Conservation (phyloP, 2,797 vertebrate species). For the Eremophila alpestris region DNA sequence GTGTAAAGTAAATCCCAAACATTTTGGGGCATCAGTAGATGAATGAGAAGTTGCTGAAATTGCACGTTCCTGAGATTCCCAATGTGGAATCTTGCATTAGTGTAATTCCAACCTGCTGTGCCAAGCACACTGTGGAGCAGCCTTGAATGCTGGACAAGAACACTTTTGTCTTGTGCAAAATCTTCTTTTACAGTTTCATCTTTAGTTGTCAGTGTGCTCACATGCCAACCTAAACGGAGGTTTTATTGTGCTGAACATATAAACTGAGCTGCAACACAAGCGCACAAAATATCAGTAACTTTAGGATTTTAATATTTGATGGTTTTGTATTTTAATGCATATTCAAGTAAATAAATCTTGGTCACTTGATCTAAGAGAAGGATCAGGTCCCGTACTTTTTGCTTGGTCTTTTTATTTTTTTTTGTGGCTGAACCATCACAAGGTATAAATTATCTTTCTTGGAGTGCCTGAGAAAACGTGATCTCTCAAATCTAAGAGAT, state of each 20-base stretch:
- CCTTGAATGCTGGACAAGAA: neutral
- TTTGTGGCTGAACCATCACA: neutral
- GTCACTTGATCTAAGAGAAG: neutral
- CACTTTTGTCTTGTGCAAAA: neutral
- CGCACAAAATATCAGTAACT: neutral
- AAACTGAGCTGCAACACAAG: neutral
- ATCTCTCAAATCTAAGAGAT: slow-evolving; percentile 17
- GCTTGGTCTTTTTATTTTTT: neutral
- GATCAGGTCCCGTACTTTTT: neutral
- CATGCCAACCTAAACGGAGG: neutral
- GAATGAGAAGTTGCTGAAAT: neutral
- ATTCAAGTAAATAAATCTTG: neutral
- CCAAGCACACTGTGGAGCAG: neutral
- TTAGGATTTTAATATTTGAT: neutral
- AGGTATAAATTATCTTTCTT: slow-evolving; percentile 35
- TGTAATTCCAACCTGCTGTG: neutral
- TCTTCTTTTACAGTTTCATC: neutral
- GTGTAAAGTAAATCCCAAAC: neutral
- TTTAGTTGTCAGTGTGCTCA: neutral
- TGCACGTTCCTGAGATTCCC: neutral
- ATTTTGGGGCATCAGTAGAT: neutral
- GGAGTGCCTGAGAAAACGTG: slow-evolving; percentile 3
- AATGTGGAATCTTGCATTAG: rapidly evolving
- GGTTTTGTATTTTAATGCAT: neutral
- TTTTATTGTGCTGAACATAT: neutral